Base-by-base conservation (phyloP, 2,113 vertebrate species). In the Piprites chloris region DNA sequence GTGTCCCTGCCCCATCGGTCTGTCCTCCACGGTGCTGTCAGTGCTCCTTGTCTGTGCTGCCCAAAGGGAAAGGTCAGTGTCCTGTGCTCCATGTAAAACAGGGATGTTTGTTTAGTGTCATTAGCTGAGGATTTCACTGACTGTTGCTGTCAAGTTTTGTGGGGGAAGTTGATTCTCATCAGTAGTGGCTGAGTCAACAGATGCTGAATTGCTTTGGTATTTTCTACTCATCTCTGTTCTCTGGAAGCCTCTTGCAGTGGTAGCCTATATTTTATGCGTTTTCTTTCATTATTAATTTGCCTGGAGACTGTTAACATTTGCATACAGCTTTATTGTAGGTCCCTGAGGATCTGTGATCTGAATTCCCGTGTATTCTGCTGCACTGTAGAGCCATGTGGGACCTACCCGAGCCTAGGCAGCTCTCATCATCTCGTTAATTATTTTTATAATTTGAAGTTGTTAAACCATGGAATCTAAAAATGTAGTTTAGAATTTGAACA, bases 361-460 rank as follows among this genome's bases (percentile, higher is more conserved):
- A 79, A 74, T 61, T 91, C 44, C 84, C 23, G 12, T 74, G 47
- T 33, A 28, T 72, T 86, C 77, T 89, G 62, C 81, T 50, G 87
- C 10, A 2, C 62, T 69, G 0, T 6, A 8, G 76, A 78, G 44
- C 93, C 85, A 56, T 59, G 21, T 58, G 87, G 82, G 88, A 79
- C 49, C 81, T 65, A 42, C 47, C 47, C 0, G 4, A 89, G 82
- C 71, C 81, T 50, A 7, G 41, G 52, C 87, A 91, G 87, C 67
- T 68, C 86, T 93, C 46, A 26, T 90, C 32, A 26, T 67, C 56
- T 44, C 7, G 19, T 94, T 94, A 95, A 97, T 93, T 94, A 94
- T 95, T 87, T 90, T 86, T 95, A 35, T 93, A 93, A 96, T 96
- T 80, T 78, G 47, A 63, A 92, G 65, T 78, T 84, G 32, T 95